Base-by-base conservation (phyloP, 2,113 vertebrate genomes). In the Leptosomus discolor region DNA sequence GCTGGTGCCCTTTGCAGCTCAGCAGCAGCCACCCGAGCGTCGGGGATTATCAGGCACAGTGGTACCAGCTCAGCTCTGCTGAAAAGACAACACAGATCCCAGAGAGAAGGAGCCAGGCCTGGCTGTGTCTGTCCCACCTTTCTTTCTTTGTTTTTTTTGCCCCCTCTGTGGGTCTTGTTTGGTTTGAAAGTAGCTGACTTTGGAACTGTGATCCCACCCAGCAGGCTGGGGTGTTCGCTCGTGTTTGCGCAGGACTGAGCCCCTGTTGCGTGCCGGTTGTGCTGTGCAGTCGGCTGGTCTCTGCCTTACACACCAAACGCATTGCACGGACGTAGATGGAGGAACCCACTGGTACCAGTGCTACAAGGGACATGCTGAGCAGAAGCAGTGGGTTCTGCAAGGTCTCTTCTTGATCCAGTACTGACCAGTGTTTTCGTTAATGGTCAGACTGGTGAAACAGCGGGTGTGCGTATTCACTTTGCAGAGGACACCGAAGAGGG, bases 41-140 rank as follows among this genome's bases (percentile, higher is more conserved):
- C 69, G 0, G 0, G 85, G 37, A 29, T 24, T 50, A 34, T 45
- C 22, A 3, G 45, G 27, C 45, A 18, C 1, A 2, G 26, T 43
- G 76, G 36, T 53, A 36, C 11, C 36, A 12, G 60, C 60, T 65
- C 58, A 34, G 64, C 39, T 45, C 58, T 80, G 58, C 82, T 61
- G 29, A 2, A 60, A 64, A 71, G 14, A 16, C 69, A 39, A 23
- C 23, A 4, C 34, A 0, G 4, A 61, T 61, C n/a, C 45, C 68
- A 58, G 60, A 19, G 41, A 39, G 53, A 57, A 85, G 10, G 50
- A 87, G 23, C 56, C 34, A 75, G 63, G 15, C 29, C 41, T 51
- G 65, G 10, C 82, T 53, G 61, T 65, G 43, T 43, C 84, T 24
- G 3, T 51, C 21, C 21, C 34, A 1, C 1, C 6, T 43, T 21